Evolutionary conservation across 2,888 invertebrate species (phyloP).

Genomic region (Ormia ochracea): DNA sequence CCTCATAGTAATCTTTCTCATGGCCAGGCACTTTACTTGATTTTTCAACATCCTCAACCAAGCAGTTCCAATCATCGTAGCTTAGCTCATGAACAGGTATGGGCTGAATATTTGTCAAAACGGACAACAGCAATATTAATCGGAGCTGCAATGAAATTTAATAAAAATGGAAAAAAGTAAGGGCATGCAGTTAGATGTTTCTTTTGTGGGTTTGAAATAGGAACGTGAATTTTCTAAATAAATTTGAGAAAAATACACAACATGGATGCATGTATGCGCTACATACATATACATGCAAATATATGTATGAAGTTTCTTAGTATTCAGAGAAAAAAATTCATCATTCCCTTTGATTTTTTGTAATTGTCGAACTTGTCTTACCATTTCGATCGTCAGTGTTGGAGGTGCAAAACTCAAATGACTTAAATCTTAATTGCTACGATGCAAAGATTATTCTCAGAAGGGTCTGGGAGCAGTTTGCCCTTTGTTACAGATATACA

Average conservation of each 20-base stretch:
- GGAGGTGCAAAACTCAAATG: background rate
- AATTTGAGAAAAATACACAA: too few relatives aligned
- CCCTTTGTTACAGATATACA: background rate
- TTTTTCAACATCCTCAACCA: background rate
- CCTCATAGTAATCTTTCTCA: background rate
- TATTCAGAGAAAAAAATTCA: too few relatives aligned
- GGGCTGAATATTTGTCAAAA: background rate
- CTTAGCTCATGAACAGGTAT: background rate
- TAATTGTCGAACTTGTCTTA: constrained; percentile 3
- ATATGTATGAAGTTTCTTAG: too few relatives aligned
- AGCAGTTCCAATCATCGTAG: background rate
- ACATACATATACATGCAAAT: too few relatives aligned
- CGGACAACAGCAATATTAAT: background rate
- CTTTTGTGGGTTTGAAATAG: too few relatives aligned
- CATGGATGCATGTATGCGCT: too few relatives aligned
- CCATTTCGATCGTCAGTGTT: background rate
- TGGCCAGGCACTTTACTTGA: background rate
- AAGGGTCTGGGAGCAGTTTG: background rate
- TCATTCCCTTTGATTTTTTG: too few relatives aligned
- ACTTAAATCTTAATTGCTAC: background rate
- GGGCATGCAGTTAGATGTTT: too few relatives aligned
- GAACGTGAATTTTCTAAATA: too few relatives aligned
- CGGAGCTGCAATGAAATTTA: background rate
- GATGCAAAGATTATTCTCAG: background rate
- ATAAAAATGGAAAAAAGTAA: too few relatives aligned